Base-by-base conservation (phyloP, 2,113 vertebrate species). In the Rana temporaria region DNA sequence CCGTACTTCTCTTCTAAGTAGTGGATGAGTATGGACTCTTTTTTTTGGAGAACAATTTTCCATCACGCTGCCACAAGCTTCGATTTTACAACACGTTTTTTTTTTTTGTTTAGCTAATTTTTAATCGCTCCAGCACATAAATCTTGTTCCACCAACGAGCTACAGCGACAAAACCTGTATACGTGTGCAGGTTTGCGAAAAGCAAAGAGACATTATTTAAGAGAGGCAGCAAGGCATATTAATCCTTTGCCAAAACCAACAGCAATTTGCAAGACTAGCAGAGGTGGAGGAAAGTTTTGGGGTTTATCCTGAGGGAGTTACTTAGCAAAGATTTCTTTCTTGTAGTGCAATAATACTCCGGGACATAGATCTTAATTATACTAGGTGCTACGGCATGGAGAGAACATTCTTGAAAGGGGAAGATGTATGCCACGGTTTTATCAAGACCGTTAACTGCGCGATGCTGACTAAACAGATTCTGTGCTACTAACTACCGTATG, bases 311-410 rank as follows among this genome's bases (percentile, higher is more conserved):
- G 20, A 6, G 80, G 71, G 80, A 82, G 30, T 75, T 82, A 30
- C 60, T 75, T 82, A 75, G 59, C 52, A 75, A 75, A 75, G 62
- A 82, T 75, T 75, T 74, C 62, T 82, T 75, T 82, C 71, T 82
- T 74, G 62, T 68, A 48, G 53, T 74, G 71, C 71, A 68, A 75
- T 74, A 82, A 82, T 74, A 82, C 71, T 56, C 48, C 19, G 32
- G 30, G 59, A 52, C 55, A 82, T 82, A 82, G 80, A 82, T 82
- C 80, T 82, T 82, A 66, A 75, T 82, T 82, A 75, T 74, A 75
- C 32, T 42, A 63, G 62, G 63, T 63, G 62, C 32, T 59, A 19
- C 75, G 80, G 71, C 72, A 67, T 60, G 70, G 34, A 67, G 80
- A 82, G 48, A 82, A 82, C 30, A 48, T 48, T 48, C 17, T 42